phyloP scores from a whole-genome alignment of 2,113 vertebrate species.

The Gambusia affinis region DNA sequence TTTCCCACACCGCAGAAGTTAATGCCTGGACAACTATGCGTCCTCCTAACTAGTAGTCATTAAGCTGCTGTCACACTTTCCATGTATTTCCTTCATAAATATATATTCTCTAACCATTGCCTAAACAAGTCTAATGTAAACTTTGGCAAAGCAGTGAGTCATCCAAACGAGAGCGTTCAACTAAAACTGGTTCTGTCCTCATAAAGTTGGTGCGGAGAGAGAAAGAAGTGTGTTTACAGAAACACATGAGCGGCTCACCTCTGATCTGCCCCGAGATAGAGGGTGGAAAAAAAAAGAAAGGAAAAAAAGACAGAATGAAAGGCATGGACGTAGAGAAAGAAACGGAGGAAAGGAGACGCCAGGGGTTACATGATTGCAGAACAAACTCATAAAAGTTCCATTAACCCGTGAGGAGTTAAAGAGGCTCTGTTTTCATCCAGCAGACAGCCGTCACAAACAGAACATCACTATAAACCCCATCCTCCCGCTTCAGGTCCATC shows the following conservation, averaged over 20 bases:
- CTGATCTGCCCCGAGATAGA: slow-evolving; percentile 62
- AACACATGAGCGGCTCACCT: slow-evolving; percentile 66
- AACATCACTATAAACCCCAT: slow-evolving; percentile 94
- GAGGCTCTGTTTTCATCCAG: slow-evolving; percentile 95
- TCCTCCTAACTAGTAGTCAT: slow-evolving; percentile 5
- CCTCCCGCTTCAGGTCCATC: slow-evolving; percentile 55
- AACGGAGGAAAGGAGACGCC: slow-evolving; percentile 72
- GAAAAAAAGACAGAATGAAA: slow-evolving; percentile 35
- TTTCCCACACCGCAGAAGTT: slow-evolving; percentile 20
- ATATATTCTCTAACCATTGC: slow-evolving; percentile 46
- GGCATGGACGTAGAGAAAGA: slow-evolving; percentile 40
- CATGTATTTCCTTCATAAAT: too few relatives aligned
- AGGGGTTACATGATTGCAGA: slow-evolving; percentile 91
- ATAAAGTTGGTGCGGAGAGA: slow-evolving; percentile 60
- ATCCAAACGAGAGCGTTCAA: slow-evolving; percentile 25
- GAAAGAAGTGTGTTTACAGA: slow-evolving; percentile 62
- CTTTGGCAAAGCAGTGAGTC: slow-evolving; percentile 49
- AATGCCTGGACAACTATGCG: slow-evolving; percentile 1
- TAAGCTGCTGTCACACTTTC: slow-evolving; percentile 21
- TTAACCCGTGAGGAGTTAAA: slow-evolving; percentile 97
- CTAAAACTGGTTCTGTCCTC: slow-evolving; percentile 55
- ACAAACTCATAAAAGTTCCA: slow-evolving; percentile 99
- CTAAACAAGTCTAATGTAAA: slow-evolving; percentile 73
- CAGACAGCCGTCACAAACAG: slow-evolving; percentile 99
- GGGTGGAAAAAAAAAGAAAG: slow-evolving; percentile 13